Percentiles rank a stretch among this genome's conserved stretches.
phyloP scores from a whole-genome alignment of 2,888 invertebrate species.

The Oligia latruncula region DNA sequence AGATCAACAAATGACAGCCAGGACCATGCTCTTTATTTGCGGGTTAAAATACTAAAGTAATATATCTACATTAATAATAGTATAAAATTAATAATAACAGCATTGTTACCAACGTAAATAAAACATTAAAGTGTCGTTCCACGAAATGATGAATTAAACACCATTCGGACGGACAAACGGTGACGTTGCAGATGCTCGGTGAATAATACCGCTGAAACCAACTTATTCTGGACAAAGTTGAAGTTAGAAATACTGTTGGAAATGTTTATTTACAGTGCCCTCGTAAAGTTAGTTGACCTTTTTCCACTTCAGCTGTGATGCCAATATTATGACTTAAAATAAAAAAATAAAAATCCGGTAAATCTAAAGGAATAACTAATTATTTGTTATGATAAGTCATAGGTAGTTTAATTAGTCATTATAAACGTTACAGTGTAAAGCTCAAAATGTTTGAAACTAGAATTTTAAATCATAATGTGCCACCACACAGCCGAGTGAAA shows the following conservation, averaged over 20 bases:
- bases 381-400: too few relatives aligned
- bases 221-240: conserved; percentile 30
- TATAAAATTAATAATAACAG: conserved; percentile 7
- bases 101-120: conserved; percentile 11
- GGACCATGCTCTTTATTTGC: neutral
- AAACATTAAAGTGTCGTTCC: conserved; percentile 13
- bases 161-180: conserved; percentile 36
- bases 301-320: too few relatives aligned
- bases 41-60: neutral
- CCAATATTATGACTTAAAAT: too few relatives aligned
- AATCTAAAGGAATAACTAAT: too few relatives aligned
- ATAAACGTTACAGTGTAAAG: too few relatives aligned
- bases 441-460: too few relatives aligned
- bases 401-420: too few relatives aligned
- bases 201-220: conserved; percentile 45
- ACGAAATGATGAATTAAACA: conserved; percentile 45
- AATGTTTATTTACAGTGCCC: neutral
- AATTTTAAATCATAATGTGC: too few relatives aligned
- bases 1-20: neutral
- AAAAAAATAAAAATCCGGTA: too few relatives aligned
- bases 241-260: neutral
- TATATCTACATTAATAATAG: neutral
- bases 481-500: too few relatives aligned
- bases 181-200: conserved; percentile 33
- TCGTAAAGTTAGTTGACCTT: too few relatives aligned